Percentiles rank a stretch among this genome's conserved stretches.
Conservation (phyloP, 1,140 invertebrate species). For the Cydia pomonella region DNA sequence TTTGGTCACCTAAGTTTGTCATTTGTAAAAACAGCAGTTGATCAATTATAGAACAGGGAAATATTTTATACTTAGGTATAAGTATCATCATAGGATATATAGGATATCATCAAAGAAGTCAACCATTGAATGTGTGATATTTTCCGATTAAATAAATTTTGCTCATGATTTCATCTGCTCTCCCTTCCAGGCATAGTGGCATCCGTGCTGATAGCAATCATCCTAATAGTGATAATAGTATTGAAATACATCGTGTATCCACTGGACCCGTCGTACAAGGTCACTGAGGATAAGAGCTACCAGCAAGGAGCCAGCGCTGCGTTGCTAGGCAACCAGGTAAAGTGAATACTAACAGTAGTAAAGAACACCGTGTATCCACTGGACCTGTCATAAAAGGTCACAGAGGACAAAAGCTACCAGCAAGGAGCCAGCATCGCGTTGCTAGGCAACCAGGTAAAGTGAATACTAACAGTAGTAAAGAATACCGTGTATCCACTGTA, state of each 20-base stretch:
- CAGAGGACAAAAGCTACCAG: slow-evolving; percentile 89
- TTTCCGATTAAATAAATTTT: background rate
- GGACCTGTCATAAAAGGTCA: slow-evolving; percentile 95
- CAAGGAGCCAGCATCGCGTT: slow-evolving; percentile 89
- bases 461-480: slow-evolving; percentile 88
- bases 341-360: slow-evolving; percentile 85
- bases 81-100: too few species aligned
- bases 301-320: slow-evolving; percentile 88
- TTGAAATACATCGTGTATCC: slow-evolving; percentile 92
- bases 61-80: too few species aligned
- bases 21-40: too few species aligned
- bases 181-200: slow-evolving; percentile 87
- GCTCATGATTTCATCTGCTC: background rate
- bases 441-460: slow-evolving; percentile 82
- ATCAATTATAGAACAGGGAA: too few species aligned
- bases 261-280: slow-evolving; percentile 93
- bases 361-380: slow-evolving; percentile 92
- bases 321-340: slow-evolving; percentile 83
- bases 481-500: slow-evolving; percentile 91
- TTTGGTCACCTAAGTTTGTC: too few species aligned
- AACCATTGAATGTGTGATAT: too few species aligned
- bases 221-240: slow-evolving; percentile 94
- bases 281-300: slow-evolving; percentile 91
- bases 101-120: too few species aligned
- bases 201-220: slow-evolving; percentile 93